Conservation (phyloP, 2,113 vertebrate species). For the Pseudorasbora parva region DNA sequence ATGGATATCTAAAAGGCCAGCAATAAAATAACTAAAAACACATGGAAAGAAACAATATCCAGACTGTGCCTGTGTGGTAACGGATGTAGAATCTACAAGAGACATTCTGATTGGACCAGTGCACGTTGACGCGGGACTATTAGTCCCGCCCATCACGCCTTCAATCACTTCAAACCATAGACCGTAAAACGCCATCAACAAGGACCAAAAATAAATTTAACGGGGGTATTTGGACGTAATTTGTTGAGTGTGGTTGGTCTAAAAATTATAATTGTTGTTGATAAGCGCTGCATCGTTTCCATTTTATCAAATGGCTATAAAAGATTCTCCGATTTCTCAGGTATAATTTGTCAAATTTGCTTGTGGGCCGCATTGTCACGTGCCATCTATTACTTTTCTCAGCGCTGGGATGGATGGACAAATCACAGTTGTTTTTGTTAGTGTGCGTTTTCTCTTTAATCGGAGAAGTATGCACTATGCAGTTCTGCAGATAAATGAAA, state of each 20-base stretch:
- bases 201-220: too few species aligned
- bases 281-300: neutral
- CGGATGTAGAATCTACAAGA: neutral
- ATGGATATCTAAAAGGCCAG: neutral
- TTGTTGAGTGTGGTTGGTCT: neutral
- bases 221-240: neutral
- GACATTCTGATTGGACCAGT: conserved; percentile 13
- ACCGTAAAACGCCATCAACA: too few species aligned
- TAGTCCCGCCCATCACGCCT: neutral
- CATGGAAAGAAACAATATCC: neutral
- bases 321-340: neutral
- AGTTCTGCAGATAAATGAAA: neutral
- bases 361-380: neutral
- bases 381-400: neutral
- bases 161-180: neutral
- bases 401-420: neutral
- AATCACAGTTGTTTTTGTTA: neutral
- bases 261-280: neutral
- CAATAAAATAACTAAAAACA: neutral
- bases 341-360: neutral
- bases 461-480: neutral
- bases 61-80: too few species aligned
- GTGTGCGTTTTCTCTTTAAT: neutral
- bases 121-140: conserved; percentile 22
- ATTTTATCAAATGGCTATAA: neutral